Percentiles rank a stretch among this genome's conserved stretches.
phyloP scores from a whole-genome alignment of 2,113 vertebrate species.

The Corapipo altera region DNA sequence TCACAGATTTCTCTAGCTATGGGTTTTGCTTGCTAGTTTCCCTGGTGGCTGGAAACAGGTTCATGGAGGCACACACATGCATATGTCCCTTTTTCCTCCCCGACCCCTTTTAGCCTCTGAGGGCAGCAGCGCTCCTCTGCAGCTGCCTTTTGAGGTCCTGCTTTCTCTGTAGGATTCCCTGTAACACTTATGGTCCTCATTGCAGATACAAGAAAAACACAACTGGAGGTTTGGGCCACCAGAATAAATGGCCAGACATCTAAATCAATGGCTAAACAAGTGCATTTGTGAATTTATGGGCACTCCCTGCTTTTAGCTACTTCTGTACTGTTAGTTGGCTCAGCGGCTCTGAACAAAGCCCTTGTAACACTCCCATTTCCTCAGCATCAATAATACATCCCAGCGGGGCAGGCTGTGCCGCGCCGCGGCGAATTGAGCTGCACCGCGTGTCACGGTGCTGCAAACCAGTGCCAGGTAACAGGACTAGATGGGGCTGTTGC shows the following conservation, averaged over 20 bases:
- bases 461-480: background rate
- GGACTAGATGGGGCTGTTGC: background rate
- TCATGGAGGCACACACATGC: background rate
- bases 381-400: background rate
- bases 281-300: background rate
- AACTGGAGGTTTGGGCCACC: background rate
- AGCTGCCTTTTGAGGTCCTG: background rate
- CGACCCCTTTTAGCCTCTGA: background rate
- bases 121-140: background rate
- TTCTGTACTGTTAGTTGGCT: background rate
- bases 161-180: background rate
- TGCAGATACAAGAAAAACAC: background rate
- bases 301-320: slow-evolving; percentile 13
- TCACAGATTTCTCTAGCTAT: background rate
- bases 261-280: slow-evolving; percentile 5
- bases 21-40: background rate
- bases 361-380: background rate
- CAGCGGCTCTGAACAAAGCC: slow-evolving; percentile 4
- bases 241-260: background rate
- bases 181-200: background rate
- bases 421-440: background rate
- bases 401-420: background rate
- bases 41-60: background rate
- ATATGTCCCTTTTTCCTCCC: background rate
- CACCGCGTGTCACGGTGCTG: background rate